Conservation (phyloP, 2,797 vertebrate species). For the Falco rusticolus region DNA sequence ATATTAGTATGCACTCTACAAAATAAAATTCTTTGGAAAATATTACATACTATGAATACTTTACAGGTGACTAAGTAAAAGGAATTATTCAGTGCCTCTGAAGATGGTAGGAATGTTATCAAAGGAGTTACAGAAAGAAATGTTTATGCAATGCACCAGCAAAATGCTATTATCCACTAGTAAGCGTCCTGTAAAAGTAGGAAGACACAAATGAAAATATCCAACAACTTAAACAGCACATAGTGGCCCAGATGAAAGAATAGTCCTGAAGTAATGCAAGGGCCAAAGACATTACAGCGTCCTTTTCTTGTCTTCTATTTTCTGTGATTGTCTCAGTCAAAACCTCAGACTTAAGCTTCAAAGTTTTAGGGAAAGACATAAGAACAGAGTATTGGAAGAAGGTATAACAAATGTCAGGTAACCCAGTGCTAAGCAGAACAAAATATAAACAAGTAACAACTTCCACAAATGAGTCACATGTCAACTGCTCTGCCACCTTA, state of each 20-base stretch:
- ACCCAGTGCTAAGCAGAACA: background rate
- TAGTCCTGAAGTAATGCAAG: background rate
- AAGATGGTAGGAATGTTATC: background rate
- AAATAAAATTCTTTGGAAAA: background rate
- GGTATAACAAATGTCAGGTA: background rate
- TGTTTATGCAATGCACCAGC: background rate
- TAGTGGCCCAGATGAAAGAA: background rate
- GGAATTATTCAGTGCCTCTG: background rate
- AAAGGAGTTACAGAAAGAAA: background rate
- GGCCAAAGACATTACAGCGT: background rate
- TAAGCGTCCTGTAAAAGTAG: background rate
- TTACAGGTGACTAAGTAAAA: background rate
- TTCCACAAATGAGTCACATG: background rate
- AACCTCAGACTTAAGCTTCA: background rate
- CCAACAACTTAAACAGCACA: background rate
- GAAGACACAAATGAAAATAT: background rate
- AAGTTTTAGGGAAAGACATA: background rate
- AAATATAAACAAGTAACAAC: background rate
- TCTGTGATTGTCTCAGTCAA: background rate
- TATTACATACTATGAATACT: background rate
- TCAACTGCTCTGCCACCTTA: background rate
- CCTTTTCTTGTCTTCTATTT: background rate
- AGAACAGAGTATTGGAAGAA: background rate
- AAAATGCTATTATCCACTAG: background rate
- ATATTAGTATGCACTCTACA: background rate